Evolutionary conservation across 2,888 invertebrate species (phyloP).

Genomic region (Rosalia funebris): DNA sequence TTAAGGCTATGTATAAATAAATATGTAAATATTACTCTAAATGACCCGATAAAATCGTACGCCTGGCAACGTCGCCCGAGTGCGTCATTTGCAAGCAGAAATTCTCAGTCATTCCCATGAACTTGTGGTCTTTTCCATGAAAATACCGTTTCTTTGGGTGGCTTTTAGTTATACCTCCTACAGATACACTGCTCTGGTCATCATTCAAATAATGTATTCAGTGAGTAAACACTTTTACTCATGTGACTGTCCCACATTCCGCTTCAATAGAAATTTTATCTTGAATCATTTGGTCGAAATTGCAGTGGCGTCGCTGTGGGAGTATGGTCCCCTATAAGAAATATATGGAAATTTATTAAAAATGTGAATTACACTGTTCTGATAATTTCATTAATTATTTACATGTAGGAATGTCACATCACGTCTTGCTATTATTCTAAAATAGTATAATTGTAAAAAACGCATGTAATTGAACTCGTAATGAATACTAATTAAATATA

Average conservation of each 20-base stretch:
- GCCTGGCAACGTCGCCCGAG: too few species aligned
- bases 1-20: too few species aligned
- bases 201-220: slow-evolving; percentile 39
- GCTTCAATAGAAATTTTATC: slow-evolving; percentile 28
- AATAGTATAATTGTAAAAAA: too few species aligned
- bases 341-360: not conserved
- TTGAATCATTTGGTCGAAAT: slow-evolving; percentile 8
- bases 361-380: too few species aligned
- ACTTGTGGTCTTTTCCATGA: slow-evolving; percentile 47
- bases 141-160: slow-evolving; percentile 44
- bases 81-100: slow-evolving; percentile 24
- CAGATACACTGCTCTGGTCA: slow-evolving; percentile 35
- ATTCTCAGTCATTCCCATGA: slow-evolving; percentile 38
- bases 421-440: too few species aligned
- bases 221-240: slow-evolving; percentile 43
- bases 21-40: too few species aligned
- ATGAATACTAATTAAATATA: too few species aligned
- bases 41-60: too few species aligned
- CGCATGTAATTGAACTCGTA: too few species aligned
- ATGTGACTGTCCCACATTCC: slow-evolving; percentile 34
- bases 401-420: not conserved
- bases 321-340: not conserved
- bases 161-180: slow-evolving; percentile 36
- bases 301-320: not conserved
- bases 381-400: not conserved